Evolutionary conservation across 2,888 invertebrate species (phyloP).

Genomic region (Clunio marinus): DNA sequence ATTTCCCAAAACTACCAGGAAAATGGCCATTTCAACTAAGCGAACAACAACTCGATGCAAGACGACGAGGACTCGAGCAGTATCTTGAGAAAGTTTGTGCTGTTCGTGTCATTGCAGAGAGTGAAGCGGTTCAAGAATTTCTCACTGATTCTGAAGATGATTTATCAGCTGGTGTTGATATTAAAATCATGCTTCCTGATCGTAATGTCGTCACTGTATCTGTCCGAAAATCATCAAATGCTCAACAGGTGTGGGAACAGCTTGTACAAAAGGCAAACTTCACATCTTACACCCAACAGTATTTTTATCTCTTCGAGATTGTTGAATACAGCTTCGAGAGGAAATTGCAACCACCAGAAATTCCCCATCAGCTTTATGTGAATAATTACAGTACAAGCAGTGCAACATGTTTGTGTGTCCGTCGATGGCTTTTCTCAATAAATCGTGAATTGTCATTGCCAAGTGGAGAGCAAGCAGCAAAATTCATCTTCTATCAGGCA

Average conservation of each 20-base stretch:
- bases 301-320: slow-evolving; percentile 95
- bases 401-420: slow-evolving; percentile 84
- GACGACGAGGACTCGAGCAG: slow-evolving; percentile 91
- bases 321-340: slow-evolving; percentile 97
- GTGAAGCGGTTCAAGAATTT: slow-evolving; percentile 96
- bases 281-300: slow-evolving; percentile 74
- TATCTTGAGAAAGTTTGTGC: slow-evolving; percentile 98
- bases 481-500: slow-evolving; percentile 88
- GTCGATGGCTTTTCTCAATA: slow-evolving; percentile 82
- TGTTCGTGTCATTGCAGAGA: slow-evolving; percentile 95
- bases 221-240: slow-evolving; percentile 80
- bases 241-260: slow-evolving; percentile 85
- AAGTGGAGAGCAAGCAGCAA: slow-evolving; percentile 68
- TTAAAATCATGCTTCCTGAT: slow-evolving; percentile 83
- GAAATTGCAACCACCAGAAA: slow-evolving; percentile 87
- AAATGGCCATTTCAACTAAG: slow-evolving; percentile 98
- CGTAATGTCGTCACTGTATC: slow-evolving; percentile 83
- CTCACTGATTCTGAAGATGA: slow-evolving; percentile 88
- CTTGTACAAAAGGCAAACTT: slow-evolving; percentile 81
- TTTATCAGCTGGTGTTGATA: slow-evolving; percentile 66
- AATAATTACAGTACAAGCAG: slow-evolving; percentile 99
- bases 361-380: slow-evolving; percentile 96
- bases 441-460: slow-evolving; percentile 63
- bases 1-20: slow-evolving; percentile 95
- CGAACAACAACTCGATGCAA: slow-evolving; percentile 93